Base-by-base conservation (phyloP, 2,113 vertebrate species). In the Rhabdornis inornatus region DNA sequence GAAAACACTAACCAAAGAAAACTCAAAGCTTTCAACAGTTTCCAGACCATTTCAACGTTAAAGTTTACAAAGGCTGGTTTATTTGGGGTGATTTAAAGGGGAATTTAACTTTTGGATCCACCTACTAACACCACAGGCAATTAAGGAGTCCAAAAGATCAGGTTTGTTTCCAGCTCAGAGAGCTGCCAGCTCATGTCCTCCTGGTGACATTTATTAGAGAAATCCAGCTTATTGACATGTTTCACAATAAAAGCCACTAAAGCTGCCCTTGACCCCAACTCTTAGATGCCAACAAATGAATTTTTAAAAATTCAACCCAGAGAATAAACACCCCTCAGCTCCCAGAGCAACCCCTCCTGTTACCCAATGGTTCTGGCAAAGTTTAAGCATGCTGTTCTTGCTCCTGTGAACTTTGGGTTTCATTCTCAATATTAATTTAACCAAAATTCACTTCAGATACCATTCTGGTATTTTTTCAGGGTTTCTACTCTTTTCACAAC, bases 241-340 rank as follows among this genome's bases (percentile, higher is more conserved):
- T 96, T 95, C 95, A 92, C 94, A 96, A 94, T 10, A 76, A 85
- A 88, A 76, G 47, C 40, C 88, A 76, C 82, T 49, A 17, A 28
- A 83, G 49, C 53, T 90, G 82, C 92, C 92, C 85, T 95, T 93
- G 90, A 90, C 88, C 72, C 76, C 45, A 37, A 35, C 45, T 5
- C 1, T 55, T 4, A 74, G 52, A 71, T n/a, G 72, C 87, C 89
- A 94, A 70, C 21, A 64, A 75, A 55, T 2, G 3, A 66, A 70
- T 79, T 85, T 14, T 30, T 9, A 76, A 90, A 86, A 76, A 50
- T 30, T 13, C 79, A 78, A 60, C 70, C 66, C 3, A 0, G 63
- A 88, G 50, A 77, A 86, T 47, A 83, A 94, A 94, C 71, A 83
- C 30, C 83, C 89, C 42, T 28, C 68, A n/a, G 3, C 75, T 79